Evolutionary conservation across 1,140 invertebrate genomes (phyloP).

Genomic region (Luehdorfia chinensis): DNA sequence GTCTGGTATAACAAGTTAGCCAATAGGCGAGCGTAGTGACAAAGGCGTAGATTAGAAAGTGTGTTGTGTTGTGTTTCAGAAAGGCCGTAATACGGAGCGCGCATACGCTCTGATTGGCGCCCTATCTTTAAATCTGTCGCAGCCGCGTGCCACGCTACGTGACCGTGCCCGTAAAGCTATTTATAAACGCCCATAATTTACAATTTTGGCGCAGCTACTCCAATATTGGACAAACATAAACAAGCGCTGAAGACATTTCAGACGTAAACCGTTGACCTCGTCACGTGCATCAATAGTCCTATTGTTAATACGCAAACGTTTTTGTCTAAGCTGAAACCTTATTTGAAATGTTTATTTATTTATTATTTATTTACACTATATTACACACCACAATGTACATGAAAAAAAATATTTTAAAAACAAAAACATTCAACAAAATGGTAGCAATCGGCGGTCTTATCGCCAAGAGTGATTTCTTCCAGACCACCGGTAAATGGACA

Average conservation of each 20-base stretch:
- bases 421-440: no score
- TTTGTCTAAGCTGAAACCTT: no score
- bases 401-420: no score
- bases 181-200: constrained; percentile 11
- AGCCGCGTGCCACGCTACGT: constrained; percentile 27
- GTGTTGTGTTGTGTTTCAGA: constrained; percentile 68
- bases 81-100: constrained; percentile 55
- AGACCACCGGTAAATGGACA: no score
- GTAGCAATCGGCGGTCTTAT: no score
- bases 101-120: constrained; percentile 68
- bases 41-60: constrained; percentile 76
- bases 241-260: background rate
- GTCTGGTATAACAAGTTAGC: constrained; percentile 63
- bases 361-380: no score
- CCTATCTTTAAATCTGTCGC: constrained; percentile 73
- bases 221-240: constrained; percentile 4
- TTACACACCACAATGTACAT: no score
- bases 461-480: no score
- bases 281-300: background rate
- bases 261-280: background rate
- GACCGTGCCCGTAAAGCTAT: constrained; percentile 18
- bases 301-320: background rate
- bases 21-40: constrained; percentile 67
- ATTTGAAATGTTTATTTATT: no score
- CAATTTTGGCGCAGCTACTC: constrained; percentile 12